These are phyloP conservation scores for Andrena chrysosceles DNA, from an alignment of 2,888 invertebrate species.

Conservation along the genomic window DNA sequence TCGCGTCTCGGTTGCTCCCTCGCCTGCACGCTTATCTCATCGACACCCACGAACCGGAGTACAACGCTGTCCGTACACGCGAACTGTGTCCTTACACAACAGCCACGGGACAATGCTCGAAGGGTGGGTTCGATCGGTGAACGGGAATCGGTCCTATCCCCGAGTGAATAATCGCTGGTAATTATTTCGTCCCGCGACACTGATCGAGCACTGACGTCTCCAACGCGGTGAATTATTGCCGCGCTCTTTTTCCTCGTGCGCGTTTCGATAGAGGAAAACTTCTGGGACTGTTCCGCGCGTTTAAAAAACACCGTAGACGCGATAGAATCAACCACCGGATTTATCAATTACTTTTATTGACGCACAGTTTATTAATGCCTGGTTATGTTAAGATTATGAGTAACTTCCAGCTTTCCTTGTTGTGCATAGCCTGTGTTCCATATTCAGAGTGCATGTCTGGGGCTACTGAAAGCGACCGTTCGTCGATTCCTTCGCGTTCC, in stretches of 20 bases:
- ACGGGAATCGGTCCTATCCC: conserved; percentile 6
- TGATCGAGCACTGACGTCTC: neutral
- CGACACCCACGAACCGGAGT: conserved; percentile 65
- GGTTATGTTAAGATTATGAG: too few species aligned
- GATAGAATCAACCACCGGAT: too few species aligned
- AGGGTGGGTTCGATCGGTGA: conserved; percentile 27
- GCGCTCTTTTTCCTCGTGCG: neutral
- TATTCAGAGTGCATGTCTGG: neutral
- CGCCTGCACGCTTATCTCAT: conserved; percentile 61
- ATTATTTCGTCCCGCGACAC: neutral
- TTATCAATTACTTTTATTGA: too few species aligned
- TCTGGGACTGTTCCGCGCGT: too few species aligned
- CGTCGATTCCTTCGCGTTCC: conserved; percentile 12
- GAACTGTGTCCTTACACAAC: conserved; percentile 52
- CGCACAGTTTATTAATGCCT: too few species aligned
- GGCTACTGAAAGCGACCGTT: neutral
- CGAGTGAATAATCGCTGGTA: neutral
- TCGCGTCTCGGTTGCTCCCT: conserved; percentile 37
- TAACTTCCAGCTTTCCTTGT: neutral
- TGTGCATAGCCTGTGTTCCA: neutral
- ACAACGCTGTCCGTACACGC: conserved; percentile 54
- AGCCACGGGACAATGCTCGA: conserved; percentile 21
- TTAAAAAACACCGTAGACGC: too few species aligned
- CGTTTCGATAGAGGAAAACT: neutral
- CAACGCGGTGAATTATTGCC: neutral